phyloP scores from a whole-genome alignment of 1,140 invertebrate species.

The Cataglyphis hispanica region DNA sequence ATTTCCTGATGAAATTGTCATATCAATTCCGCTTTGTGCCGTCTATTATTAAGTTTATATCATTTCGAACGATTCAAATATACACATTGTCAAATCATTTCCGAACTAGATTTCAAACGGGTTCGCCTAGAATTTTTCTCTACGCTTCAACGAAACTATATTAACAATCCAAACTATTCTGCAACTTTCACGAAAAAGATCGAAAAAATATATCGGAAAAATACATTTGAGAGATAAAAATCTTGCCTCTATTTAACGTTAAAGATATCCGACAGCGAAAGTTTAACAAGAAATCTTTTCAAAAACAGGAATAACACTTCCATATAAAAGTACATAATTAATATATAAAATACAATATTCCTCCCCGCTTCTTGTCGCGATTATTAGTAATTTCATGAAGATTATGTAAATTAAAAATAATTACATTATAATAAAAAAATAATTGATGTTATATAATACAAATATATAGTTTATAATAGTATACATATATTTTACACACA shows the following conservation, averaged over 20 bases:
- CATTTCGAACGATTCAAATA: background rate
- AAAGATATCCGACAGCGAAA: background rate
- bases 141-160: background rate
- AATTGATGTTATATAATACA: background rate
- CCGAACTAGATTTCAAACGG: slow-evolving; percentile 26
- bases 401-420: background rate
- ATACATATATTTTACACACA: too few relatives aligned
- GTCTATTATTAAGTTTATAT: background rate
- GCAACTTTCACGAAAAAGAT: slow-evolving; percentile 43
- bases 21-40: background rate
- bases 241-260: background rate
- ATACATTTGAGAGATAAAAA: background rate
- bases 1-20: background rate
- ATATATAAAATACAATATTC: background rate
- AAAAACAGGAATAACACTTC: background rate
- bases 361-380: background rate
- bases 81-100: background rate
- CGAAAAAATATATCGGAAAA: background rate
- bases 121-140: slow-evolving; percentile 16
- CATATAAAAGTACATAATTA: background rate
- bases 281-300: background rate
- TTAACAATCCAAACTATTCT: background rate
- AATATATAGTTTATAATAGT: too few relatives aligned
- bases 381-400: background rate
- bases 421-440: background rate